Evolutionary conservation across 2,113 vertebrate genomes (phyloP).

Genomic region (Bufo gargarizans): DNA sequence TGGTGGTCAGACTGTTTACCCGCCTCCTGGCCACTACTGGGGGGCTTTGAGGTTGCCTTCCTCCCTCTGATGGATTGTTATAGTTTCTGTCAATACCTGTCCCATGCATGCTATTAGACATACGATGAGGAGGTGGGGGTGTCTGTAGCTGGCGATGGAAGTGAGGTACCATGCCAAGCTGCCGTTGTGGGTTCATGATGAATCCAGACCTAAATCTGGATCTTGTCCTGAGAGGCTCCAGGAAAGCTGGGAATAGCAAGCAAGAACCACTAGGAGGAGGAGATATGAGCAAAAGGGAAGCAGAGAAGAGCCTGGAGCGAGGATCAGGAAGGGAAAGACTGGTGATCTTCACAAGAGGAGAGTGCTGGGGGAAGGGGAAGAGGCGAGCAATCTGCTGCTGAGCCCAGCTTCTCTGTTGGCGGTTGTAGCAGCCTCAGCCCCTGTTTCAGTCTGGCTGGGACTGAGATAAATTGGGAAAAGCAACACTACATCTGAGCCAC

Average conservation of each 20-base stretch:
- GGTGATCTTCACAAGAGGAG: constrained; percentile 23
- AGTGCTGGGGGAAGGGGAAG: constrained; percentile 16
- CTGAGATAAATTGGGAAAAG: constrained; percentile 39
- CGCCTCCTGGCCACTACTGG: constrained; percentile 53
- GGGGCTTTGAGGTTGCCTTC: constrained; percentile 60
- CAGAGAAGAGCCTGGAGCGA: constrained; percentile 43
- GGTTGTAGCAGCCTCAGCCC: constrained; percentile 26
- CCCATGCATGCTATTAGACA: constrained; percentile 71
- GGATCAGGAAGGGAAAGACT: constrained; percentile 39
- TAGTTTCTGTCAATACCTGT: constrained; percentile 58
- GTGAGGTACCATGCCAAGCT: constrained; percentile 61
- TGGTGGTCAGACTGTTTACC: constrained; percentile 49
- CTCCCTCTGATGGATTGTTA: constrained; percentile 60
- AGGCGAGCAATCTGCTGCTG: constrained; percentile 19
- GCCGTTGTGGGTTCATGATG: constrained; percentile 67
- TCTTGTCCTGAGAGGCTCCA: constrained; percentile 79
- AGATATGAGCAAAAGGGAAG: constrained; percentile 57
- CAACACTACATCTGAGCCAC: constrained; percentile 28
- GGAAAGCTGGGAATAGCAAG: constrained; percentile 63
- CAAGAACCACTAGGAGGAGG: constrained; percentile 66
- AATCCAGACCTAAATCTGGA: constrained; percentile 80
- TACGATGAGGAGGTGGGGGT: constrained; percentile 67
- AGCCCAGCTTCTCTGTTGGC: constrained; percentile 42
- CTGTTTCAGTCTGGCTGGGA: constrained; percentile 21
- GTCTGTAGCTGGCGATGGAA: constrained; percentile 68